These are phyloP conservation scores for Boleophthalmus pectinirostris DNA, from an alignment of 2,113 vertebrate genomes.

Conservation along the genomic window DNA sequence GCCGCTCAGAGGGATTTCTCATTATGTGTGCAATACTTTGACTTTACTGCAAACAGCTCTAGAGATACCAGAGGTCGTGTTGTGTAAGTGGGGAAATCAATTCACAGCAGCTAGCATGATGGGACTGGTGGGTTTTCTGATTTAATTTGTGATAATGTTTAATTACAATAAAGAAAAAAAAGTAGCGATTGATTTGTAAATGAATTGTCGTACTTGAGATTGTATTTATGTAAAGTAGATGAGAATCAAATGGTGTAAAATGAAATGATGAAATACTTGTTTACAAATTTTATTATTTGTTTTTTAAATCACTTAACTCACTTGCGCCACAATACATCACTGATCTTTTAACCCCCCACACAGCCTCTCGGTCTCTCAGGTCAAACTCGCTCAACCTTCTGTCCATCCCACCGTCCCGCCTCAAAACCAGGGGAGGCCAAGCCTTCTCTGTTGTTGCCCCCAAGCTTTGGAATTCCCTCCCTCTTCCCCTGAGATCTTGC, in stretches of 20 bases:
- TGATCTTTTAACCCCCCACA: too few relatives aligned
- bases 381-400: too few relatives aligned
- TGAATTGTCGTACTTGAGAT: background rate
- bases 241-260: background rate
- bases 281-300: too few relatives aligned
- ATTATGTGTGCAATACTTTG: constrained; percentile 1
- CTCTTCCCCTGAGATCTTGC: too few relatives aligned
- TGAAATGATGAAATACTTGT: background rate
- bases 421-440: too few relatives aligned
- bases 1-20: constrained; percentile 21
- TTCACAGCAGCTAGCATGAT: background rate
- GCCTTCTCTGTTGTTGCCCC: too few relatives aligned
- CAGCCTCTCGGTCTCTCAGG: too few relatives aligned
- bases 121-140: background rate
- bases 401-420: too few relatives aligned
- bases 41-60: background rate
- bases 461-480: too few relatives aligned
- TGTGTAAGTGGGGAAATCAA: background rate
- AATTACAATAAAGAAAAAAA: background rate
- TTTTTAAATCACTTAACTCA: too few relatives aligned
- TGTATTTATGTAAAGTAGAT: background rate
- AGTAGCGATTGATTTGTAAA: background rate
- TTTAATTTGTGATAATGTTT: background rate
- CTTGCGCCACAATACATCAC: too few relatives aligned
- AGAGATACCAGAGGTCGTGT: background rate